A percentile compares a stretch with the other conserved stretches of the same genome.
These are phyloP conservation scores for Vollenhovia emeryi DNA, from an alignment of 1,140 invertebrate genomes.

Conservation along the genomic window DNA sequence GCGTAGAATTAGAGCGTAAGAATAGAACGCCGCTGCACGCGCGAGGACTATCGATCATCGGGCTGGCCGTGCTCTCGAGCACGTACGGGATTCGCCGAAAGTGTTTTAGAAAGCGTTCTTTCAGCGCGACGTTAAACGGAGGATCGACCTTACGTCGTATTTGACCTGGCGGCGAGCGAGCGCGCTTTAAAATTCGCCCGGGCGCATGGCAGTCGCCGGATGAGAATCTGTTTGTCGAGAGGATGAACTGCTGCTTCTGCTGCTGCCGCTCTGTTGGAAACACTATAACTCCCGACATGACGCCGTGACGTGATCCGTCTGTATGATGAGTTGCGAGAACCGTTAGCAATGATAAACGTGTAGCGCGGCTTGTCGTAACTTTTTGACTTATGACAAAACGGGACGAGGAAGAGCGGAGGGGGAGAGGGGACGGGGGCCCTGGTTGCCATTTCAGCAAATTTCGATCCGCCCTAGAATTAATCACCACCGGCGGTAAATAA, in stretches of 20 bases:
- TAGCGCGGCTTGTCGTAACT: constrained; percentile 57
- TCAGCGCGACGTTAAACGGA: constrained; percentile 36
- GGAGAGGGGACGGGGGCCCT: not conserved
- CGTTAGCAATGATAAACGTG: constrained; percentile 58
- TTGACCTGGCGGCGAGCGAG: constrained; percentile 16
- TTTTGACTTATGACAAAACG: constrained; percentile 62
- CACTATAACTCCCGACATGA: constrained; percentile 33
- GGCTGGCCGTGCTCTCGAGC: constrained; percentile 19
- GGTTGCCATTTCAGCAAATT: constrained; percentile 51
- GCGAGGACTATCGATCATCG: constrained; percentile 48
- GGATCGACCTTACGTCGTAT: constrained; percentile 33
- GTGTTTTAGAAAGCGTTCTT: constrained; percentile 54
- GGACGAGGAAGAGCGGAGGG: not conserved
- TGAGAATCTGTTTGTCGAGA: constrained; percentile 66
- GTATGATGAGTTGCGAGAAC: constrained; percentile 60
- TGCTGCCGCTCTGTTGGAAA: constrained; percentile 13
- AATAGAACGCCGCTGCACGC: constrained; percentile 17
- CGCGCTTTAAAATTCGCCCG: constrained; percentile 63
- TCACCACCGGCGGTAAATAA: constrained; percentile 49
- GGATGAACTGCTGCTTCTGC: constrained; percentile 57
- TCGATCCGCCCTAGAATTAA: constrained; percentile 45
- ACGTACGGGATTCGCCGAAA: constrained; percentile 47
- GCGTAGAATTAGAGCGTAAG: constrained; percentile 50
- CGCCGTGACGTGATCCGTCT: constrained; percentile 63
- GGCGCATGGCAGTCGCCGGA: constrained; percentile 15